Evolutionary conservation across 2,797 vertebrate species (phyloP).

Genomic region (Onychomys arenicola): DNA sequence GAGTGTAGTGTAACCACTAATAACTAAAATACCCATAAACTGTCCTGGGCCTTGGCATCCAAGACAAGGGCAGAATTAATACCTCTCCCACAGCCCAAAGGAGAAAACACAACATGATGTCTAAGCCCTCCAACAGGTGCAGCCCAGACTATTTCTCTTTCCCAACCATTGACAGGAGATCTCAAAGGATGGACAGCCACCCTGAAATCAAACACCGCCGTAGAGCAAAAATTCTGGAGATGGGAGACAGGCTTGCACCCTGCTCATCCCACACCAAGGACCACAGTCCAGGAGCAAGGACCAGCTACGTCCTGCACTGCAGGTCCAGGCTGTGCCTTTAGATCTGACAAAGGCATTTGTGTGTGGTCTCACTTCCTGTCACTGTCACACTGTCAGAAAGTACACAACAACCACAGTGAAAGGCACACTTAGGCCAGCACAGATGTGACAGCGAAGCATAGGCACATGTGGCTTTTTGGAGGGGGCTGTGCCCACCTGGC

Average conservation of each 20-base stretch:
- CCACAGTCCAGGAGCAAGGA: background rate
- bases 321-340: background rate
- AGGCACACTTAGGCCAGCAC: background rate
- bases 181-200: background rate
- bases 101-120: background rate
- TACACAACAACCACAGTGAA: conserved; percentile 1
- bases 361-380: conserved; percentile 58
- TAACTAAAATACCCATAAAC: conserved; percentile 30
- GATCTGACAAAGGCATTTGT: conserved; percentile 64
- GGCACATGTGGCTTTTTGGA: background rate
- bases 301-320: background rate
- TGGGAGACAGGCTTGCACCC: background rate
- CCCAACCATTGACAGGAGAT: background rate
- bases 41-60: background rate
- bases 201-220: background rate
- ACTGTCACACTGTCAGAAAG: conserved; percentile 58
- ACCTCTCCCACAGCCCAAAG: background rate
- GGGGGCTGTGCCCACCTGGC: background rate
- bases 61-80: background rate
- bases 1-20: background rate
- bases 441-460: background rate
- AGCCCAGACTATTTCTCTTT: background rate
- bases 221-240: background rate
- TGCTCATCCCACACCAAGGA: background rate
- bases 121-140: background rate